Conservation (phyloP, 2,113 vertebrate species). For the Phyllostomus hastatus region DNA sequence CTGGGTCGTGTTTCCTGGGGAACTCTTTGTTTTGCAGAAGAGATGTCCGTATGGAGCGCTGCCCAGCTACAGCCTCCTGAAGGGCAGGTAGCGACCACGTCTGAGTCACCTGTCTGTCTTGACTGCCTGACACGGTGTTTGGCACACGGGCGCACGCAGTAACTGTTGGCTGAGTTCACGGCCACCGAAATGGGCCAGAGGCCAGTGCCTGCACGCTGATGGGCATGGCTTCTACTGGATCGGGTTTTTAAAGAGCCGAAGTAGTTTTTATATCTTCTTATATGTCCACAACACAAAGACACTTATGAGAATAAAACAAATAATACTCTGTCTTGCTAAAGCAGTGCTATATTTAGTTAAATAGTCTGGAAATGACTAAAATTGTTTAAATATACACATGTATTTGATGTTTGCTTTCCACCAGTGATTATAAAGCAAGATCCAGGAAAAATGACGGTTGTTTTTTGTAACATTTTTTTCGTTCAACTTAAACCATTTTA, state of each 20-base stretch:
- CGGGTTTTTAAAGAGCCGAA: background rate
- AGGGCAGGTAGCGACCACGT: fast-evolving
- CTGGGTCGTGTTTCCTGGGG: background rate
- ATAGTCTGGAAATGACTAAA: constrained; percentile 14
- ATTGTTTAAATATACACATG: background rate
- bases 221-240: background rate
- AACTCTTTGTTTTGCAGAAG: background rate
- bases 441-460: background rate
- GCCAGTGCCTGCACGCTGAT: background rate
- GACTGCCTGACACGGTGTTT: background rate
- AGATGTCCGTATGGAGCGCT: fast-evolving
- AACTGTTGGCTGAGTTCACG: background rate
- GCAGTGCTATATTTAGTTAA: background rate
- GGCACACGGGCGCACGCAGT: fast-evolving
- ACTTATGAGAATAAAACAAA: too few relatives aligned
- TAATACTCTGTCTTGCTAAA: background rate
- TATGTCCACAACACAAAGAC: background rate
- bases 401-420: background rate
- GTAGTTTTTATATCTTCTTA: background rate
- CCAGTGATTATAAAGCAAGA: background rate
- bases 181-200: background rate
- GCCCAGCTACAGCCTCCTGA: background rate
- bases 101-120: background rate
- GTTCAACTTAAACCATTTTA: background rate
- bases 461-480: background rate